A percentile compares a stretch with the other conserved stretches of the same genome.
Conservation (phyloP, 2,113 vertebrate genomes). For the Vulpes lagopus region DNA sequence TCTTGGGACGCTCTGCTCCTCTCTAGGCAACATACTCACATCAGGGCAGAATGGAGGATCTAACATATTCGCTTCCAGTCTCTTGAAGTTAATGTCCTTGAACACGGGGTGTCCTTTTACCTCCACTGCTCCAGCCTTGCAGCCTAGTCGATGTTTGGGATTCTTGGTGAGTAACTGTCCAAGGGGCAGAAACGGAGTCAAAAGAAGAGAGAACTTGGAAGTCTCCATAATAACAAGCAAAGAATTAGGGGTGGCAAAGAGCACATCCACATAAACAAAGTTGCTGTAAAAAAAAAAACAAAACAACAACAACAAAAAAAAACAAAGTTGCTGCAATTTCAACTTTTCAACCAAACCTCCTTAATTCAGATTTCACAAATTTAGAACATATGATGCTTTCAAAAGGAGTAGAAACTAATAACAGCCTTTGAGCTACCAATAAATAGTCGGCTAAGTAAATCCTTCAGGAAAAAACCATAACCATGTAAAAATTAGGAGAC, state of each 20-base stretch:
- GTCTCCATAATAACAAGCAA: background rate
- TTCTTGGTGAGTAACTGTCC: constrained; percentile 93
- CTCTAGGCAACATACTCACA: constrained; percentile 86
- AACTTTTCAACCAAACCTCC: background rate
- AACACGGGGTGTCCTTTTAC: constrained; percentile 95
- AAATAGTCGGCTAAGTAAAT: background rate
- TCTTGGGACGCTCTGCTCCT: background rate
- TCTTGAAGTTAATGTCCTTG: constrained; percentile 94
- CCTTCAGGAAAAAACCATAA: background rate
- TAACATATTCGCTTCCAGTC: constrained; percentile 94
- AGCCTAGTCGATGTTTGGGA: constrained; percentile 92
- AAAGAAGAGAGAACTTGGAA: background rate
- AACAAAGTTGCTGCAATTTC: background rate
- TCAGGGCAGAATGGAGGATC: constrained; percentile 95
- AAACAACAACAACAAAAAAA: too few relatives aligned
- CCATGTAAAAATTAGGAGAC: background rate
- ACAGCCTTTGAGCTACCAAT: background rate
- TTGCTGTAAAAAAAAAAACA: too few relatives aligned
- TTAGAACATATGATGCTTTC: background rate
- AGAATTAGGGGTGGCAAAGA: background rate
- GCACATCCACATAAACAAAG: background rate
- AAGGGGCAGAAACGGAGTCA: constrained; percentile 4
- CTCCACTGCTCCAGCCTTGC: constrained; percentile 89
- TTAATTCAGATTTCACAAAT: background rate
- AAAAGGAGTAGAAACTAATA: background rate